Conservation (phyloP, 2,888 invertebrate genomes). For the Himalopsyche japonica region DNA sequence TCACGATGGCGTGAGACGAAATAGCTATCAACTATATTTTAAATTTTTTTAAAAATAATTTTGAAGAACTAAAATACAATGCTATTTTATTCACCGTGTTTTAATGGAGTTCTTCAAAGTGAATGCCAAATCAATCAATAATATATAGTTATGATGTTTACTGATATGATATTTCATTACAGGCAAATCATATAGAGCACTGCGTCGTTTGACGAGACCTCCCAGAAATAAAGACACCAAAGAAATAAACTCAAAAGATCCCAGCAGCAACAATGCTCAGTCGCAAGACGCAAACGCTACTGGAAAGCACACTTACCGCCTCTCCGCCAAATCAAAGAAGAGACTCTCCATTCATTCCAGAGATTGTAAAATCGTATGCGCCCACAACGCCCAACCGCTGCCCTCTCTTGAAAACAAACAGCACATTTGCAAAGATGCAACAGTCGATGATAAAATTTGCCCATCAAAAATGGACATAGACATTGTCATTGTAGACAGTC, state of each 20-base stretch:
- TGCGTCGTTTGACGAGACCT: constrained; percentile 53
- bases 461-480: constrained; percentile 36
- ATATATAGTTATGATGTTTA: not conserved
- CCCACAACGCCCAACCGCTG: constrained; percentile 25
- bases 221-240: constrained; percentile 51
- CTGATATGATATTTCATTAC: constrained; percentile 13
- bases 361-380: constrained; percentile 31
- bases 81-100: no score
- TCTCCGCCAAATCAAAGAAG: constrained; percentile 57
- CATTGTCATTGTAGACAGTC: constrained; percentile 31
- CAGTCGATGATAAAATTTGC: constrained; percentile 3
- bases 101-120: no score
- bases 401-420: constrained; percentile 2
- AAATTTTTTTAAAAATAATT: no score
- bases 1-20: no score
- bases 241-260: constrained; percentile 40
- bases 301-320: constrained; percentile 43
- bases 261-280: constrained; percentile 45
- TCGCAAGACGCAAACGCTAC: constrained; percentile 43
- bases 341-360: constrained; percentile 47
- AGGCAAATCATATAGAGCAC: constrained; percentile 56
- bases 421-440: constrained; percentile 15
- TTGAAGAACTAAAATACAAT: no score
- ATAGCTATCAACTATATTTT: no score
- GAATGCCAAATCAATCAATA: no score